phyloP scores from a whole-genome alignment of 1,140 invertebrate species.

The Helicoverpa armigera region DNA sequence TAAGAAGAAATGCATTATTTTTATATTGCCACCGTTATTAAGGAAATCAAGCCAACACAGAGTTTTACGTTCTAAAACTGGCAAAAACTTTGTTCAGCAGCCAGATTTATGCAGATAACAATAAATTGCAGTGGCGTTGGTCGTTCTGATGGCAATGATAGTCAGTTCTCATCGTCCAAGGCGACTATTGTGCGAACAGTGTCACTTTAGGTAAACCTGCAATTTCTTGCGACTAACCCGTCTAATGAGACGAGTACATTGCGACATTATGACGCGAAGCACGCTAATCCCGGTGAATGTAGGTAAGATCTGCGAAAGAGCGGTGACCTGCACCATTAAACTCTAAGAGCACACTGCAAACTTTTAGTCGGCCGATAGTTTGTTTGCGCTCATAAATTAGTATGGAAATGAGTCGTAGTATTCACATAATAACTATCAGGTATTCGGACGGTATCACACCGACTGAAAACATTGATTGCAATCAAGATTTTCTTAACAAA shows the following conservation, averaged over 20 bases:
- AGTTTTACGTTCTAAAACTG: background rate
- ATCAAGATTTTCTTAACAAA: too few species aligned
- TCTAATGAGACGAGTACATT: constrained; percentile 40
- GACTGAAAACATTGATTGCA: too few species aligned
- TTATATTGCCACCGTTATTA: too few species aligned
- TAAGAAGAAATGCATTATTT: too few species aligned
- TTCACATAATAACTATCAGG: too few species aligned
- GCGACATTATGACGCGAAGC: constrained; percentile 18
- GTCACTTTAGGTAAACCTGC: constrained; percentile 36
- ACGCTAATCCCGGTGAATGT: constrained; percentile 39
- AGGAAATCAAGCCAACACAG: too few species aligned
- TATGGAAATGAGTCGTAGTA: too few species aligned
- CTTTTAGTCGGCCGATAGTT: too few species aligned
- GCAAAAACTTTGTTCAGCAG: constrained; percentile 12
- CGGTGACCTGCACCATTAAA: background rate
- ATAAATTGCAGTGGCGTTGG: constrained; percentile 32
- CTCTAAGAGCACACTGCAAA: too few species aligned
- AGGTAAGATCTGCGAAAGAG: constrained; percentile 8
- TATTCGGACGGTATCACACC: too few species aligned
- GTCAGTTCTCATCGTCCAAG: constrained; percentile 44
- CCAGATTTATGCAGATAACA: constrained; percentile 36
- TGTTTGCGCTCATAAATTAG: too few species aligned
- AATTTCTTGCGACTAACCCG: constrained; percentile 30
- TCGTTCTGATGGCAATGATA: constrained; percentile 40
- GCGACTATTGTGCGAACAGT: constrained; percentile 41